Percentiles rank a stretch among this genome's conserved stretches.
phyloP scores from a whole-genome alignment of 2,888 invertebrate species.

The Megalurothrips usitatus region DNA sequence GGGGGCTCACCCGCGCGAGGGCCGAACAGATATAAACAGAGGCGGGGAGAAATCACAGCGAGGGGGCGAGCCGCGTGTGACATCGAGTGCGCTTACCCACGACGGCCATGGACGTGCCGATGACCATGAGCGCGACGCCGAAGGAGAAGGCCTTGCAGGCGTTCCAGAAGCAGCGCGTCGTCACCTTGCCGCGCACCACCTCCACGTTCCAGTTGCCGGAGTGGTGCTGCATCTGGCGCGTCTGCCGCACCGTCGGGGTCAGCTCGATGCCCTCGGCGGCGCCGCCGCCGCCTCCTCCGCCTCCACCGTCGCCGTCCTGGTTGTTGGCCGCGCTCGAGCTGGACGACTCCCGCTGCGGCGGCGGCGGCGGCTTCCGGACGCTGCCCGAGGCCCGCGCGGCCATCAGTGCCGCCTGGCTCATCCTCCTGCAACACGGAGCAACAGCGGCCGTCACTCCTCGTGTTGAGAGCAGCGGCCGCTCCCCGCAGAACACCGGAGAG shows the following conservation, averaged over 20 bases:
- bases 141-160: conserved; percentile 87
- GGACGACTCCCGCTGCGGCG: neutral
- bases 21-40: too few relatives aligned
- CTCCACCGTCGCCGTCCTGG: neutral
- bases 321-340: neutral
- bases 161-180: conserved; percentile 86
- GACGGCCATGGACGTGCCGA: conserved; percentile 90
- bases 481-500: neutral
- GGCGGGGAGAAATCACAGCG: too few relatives aligned
- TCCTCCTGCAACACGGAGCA: neutral
- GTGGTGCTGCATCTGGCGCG: conserved; percentile 23
- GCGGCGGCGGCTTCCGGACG: neutral
- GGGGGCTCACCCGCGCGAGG: too few relatives aligned
- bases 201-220: conserved; percentile 20
- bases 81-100: conserved; percentile 65
- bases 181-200: conserved; percentile 68
- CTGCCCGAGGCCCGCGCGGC: neutral
- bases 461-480: too few relatives aligned
- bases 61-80: neutral
- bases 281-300: neutral
- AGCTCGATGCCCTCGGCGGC: neutral
- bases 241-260: neutral
- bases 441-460: too few relatives aligned
- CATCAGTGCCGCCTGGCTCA: neutral
- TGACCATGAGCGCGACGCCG: conserved; percentile 78